Base-by-base conservation (phyloP, 2,797 vertebrate genomes). In the Gymnoscopelus microlampas region DNA sequence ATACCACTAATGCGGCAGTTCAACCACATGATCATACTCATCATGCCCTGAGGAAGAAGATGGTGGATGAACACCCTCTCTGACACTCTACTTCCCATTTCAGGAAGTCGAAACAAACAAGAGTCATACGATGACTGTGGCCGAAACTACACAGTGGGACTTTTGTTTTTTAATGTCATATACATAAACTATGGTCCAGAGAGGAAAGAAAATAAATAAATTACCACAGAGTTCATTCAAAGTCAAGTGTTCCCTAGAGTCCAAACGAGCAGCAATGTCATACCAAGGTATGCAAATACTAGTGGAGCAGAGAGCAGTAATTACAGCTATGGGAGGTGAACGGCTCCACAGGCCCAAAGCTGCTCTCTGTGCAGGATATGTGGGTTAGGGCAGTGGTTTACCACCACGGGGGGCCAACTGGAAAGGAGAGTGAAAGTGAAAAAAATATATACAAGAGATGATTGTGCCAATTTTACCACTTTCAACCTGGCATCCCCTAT, bases 321-420 rank as follows among this genome's bases (percentile, higher is more conserved):
- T 82, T 84, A 82, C 55, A 78, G 68, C 0, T 24, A 66, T 12
- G 70, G 81, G 80, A 67, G 81, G 73, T 74, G 79, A 65, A 11
- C 70, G 55, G 60, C 77, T 60, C 63, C 76, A 66, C 76, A 74
- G 76, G 77, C 58, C 60, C 13, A 35, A 4, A 23, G 66, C 19
- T 23, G n/a, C 60, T 9, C 48, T 71, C 29, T 14, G 66, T 35
- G 51, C 50, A 59, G 57, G 8, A 63, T 70, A 39, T 72, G 75
- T 15, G 65, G 55, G 24, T 53, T 26, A 49, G 60, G 4, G 39
- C 19, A 44, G 39, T 44, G 39, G 39, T 9, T 44, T 8, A 29
- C 8, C 39, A 44, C 8, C 2, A 7, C 0, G 5, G 8, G 8
- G 39, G 39, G 39, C 1, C 39, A 44, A 44, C 39, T 44, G 39